Evolutionary conservation across 2,797 vertebrate genomes (phyloP).

Genomic region (Schizothorax lantsangensis): DNA sequence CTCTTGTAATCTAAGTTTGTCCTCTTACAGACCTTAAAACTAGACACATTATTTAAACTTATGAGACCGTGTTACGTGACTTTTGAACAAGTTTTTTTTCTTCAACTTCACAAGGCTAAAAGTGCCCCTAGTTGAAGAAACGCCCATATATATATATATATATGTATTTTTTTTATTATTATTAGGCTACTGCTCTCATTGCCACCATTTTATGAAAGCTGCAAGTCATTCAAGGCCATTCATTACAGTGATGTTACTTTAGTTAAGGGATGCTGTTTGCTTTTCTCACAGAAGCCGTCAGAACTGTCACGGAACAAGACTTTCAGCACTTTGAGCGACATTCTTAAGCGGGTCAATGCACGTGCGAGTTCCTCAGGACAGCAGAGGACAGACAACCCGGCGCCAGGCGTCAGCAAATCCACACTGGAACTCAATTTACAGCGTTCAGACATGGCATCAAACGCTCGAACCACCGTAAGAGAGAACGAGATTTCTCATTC

Average conservation of each 20-base stretch:
- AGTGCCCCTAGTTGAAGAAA: no score
- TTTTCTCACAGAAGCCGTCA: conserved; percentile 68
- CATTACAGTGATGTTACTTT: neutral
- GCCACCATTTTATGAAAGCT: neutral
- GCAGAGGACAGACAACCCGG: conserved; percentile 32
- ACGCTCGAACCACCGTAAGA: conserved; percentile 68
- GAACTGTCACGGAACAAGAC: conserved; percentile 68
- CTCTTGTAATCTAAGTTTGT: no score
- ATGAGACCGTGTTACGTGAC: no score
- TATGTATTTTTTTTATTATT: no score
- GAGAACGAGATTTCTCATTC: neutral
- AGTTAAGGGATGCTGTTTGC: neutral
- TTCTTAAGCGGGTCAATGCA: conserved; percentile 67
- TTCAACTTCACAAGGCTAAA: no score
- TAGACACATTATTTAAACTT: no score
- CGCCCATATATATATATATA: no score
- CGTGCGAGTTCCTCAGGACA: conserved; percentile 46
- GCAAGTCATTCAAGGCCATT: neutral
- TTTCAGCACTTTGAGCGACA: conserved; percentile 70
- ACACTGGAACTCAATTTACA: conserved; percentile 69
- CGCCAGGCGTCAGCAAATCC: conserved; percentile 63
- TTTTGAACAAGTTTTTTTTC: no score
- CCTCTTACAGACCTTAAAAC: no score
- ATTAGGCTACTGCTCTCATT: no score
- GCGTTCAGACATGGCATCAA: conserved; percentile 48